phyloP scores from a whole-genome alignment of 2,888 invertebrate genomes.

The Scelioninae gen. 2 region DNA sequence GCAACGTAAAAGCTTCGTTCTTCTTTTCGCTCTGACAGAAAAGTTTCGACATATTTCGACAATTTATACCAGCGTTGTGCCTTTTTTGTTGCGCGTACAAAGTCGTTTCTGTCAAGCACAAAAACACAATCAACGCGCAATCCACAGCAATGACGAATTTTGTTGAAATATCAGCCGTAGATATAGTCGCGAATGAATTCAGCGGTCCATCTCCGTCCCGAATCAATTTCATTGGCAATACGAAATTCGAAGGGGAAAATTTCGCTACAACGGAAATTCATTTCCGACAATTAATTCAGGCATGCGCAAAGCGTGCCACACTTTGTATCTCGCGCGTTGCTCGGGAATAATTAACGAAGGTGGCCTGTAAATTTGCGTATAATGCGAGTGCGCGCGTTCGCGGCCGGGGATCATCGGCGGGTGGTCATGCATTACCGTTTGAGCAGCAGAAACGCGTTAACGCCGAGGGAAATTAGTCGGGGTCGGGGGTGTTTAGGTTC shows the following conservation, averaged over 20 bases:
- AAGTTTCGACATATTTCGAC: too few relatives aligned
- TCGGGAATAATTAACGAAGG: constrained; percentile 54
- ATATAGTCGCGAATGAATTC: too few relatives aligned
- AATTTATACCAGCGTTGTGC: too few relatives aligned
- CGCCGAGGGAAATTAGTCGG: constrained; percentile 10
- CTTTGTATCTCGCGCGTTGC: constrained; percentile 55
- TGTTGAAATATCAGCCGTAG: too few relatives aligned
- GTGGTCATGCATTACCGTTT: constrained; percentile 44
- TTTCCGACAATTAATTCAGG: constrained; percentile 44
- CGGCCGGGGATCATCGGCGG: constrained; percentile 41
- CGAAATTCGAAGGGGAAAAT: constrained; percentile 20
- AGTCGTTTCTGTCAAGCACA: too few relatives aligned
- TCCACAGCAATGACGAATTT: too few relatives aligned
- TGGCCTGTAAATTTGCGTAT: constrained; percentile 56
- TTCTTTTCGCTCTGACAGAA: too few relatives aligned
- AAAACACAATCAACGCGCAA: too few relatives aligned
- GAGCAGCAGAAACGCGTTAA: constrained; percentile 26
- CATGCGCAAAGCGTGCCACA: constrained; percentile 45
- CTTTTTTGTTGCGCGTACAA: too few relatives aligned
- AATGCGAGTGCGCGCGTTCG: constrained; percentile 47
- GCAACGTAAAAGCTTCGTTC: too few relatives aligned
- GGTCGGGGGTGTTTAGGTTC: background rate
- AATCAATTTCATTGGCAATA: constrained; percentile 18
- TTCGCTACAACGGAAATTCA: constrained; percentile 11
- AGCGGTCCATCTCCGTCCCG: too few relatives aligned